Evolutionary conservation across 1,140 invertebrate genomes (phyloP), one percentile per base, ranked within the genome.

Genomic region (Bombus cullumanus): DNA sequence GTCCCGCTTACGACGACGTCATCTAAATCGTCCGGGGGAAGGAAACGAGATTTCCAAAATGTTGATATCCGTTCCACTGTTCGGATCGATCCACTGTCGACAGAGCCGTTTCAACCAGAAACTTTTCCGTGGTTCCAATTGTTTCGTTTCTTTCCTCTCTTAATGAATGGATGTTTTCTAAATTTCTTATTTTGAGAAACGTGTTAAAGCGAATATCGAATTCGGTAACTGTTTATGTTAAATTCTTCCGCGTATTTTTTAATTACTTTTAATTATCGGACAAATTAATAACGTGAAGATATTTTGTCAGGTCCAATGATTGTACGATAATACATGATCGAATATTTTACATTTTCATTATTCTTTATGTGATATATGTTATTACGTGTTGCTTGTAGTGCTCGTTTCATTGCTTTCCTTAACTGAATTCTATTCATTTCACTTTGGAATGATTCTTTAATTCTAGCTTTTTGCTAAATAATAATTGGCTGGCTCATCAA

Each of bases 1-100:
- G 66, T 86, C 68, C 57, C 59, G 68, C 25, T 76, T 57, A 59
- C 41, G n/a, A 71, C 64, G 25, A 28, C 59, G n/a, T 74, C 41
- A 37, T 71, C 22, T 18, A 22, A 15, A 41, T 34, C n/a, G n/a
- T 69, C 34, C n/a, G 5, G 18, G 47, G 15, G 25, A 15, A 12
- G 62, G n/a, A 43, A 57, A 39, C 66, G 57, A 83, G 39, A 62
- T 71, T 66, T 43, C 34, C 12, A 22, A 79, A 77, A 57, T 53
- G 13, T 57, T 10, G 47, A 74, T 64, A 79, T 59, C 22, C 37
- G 28, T 22, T 3, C 31, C 12, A 3, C 1, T 12, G 18, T 25
- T 22, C 18, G 18, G 5, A 81, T 53, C 53, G 47, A 57, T 41
- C 34, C 25, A 10, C 22, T 25, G 37, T 47, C 41, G 28, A 31